Evolutionary conservation across 92 coral and sea anemone species (phyloP).

Genomic region (Epizoanthus fatuus): DNA sequence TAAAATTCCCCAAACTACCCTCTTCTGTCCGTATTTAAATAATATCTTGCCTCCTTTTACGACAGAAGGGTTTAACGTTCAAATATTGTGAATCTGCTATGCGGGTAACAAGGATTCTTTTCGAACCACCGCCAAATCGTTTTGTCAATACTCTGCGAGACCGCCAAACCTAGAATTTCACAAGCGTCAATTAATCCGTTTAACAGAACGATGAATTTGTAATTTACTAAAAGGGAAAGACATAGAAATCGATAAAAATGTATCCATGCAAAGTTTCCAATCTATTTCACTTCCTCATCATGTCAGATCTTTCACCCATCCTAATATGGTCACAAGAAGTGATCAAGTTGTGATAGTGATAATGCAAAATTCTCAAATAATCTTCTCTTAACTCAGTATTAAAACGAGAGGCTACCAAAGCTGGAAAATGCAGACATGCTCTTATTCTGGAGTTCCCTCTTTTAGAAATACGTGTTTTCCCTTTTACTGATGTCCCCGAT

Average conservation of each 20-base stretch:
- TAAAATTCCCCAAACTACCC: background rate
- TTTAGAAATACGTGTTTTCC: too few relatives aligned
- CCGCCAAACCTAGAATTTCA: slow-evolving; percentile 32
- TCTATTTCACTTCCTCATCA: background rate
- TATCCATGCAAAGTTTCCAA: background rate
- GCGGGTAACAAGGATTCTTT: background rate
- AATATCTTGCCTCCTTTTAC: too few relatives aligned
- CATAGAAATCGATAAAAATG: slow-evolving; percentile 14
- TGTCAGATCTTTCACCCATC: too few relatives aligned
- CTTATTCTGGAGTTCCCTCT: too few relatives aligned
- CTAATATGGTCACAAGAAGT: too few relatives aligned
- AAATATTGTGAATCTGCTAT: background rate
- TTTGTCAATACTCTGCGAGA: slow-evolving; percentile 27
- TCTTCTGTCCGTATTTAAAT: background rate
- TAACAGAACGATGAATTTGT: slow-evolving; percentile 33
- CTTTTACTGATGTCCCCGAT: too few relatives aligned
- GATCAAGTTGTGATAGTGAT: too few relatives aligned
- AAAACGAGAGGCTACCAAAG: too few relatives aligned
- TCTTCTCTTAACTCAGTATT: too few relatives aligned
- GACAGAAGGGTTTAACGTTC: background rate
- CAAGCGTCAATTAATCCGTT: slow-evolving; percentile 37
- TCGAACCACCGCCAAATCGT: slow-evolving; percentile 40
- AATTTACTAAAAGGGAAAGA: slow-evolving; percentile 17
- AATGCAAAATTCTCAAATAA: too few relatives aligned
- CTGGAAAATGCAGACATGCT: too few relatives aligned